Percentiles rank a stretch among this genome's conserved stretches.
These are phyloP conservation scores for Hassar affinis DNA, from an alignment of 2,113 vertebrate genomes.

Conservation along the genomic window DNA sequence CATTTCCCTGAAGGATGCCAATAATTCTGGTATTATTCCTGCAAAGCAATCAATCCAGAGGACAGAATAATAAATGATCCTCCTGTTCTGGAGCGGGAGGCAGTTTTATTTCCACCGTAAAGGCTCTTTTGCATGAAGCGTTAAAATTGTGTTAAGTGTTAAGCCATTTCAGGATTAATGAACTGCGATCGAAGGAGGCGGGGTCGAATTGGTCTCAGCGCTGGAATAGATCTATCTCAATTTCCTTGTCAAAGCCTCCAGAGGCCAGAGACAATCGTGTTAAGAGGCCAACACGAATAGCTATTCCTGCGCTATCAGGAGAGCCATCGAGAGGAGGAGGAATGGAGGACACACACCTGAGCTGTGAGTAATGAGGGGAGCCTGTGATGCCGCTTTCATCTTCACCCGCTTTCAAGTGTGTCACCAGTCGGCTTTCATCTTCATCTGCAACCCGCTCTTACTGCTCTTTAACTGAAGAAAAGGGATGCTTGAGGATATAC, in stretches of 20 bases:
- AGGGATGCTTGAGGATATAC: constrained; percentile 57
- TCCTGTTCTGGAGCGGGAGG: background rate
- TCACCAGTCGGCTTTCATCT: constrained; percentile 66
- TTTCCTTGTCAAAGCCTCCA: constrained; percentile 65
- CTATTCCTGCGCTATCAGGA: constrained; percentile 60
- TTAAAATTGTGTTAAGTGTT: constrained; percentile 22
- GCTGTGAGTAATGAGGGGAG: constrained; percentile 71
- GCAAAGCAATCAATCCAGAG: background rate
- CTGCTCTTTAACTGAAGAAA: constrained; percentile 49
- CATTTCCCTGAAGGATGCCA: background rate
- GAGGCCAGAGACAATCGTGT: constrained; percentile 62
- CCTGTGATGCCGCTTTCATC: constrained; percentile 73
- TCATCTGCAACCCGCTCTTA: constrained; percentile 58
- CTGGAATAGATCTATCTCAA: constrained; percentile 67
- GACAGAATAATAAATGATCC: background rate
- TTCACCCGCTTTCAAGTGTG: constrained; percentile 44
- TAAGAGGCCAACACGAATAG: constrained; percentile 55
- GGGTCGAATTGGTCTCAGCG: constrained; percentile 18
- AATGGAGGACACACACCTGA: constrained; percentile 63
- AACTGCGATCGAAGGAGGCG: constrained; percentile 8
- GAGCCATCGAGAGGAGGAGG: constrained; percentile 53
- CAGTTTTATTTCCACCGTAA: constrained; percentile 8
- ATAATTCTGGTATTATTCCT: background rate
- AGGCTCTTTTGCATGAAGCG: background rate
- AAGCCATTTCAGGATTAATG: constrained; percentile 28